Evolutionary conservation across 1,140 invertebrate species (phyloP), one percentile per base, ranked within the genome.

Genomic region (Philopotamus ludificatus): DNA sequence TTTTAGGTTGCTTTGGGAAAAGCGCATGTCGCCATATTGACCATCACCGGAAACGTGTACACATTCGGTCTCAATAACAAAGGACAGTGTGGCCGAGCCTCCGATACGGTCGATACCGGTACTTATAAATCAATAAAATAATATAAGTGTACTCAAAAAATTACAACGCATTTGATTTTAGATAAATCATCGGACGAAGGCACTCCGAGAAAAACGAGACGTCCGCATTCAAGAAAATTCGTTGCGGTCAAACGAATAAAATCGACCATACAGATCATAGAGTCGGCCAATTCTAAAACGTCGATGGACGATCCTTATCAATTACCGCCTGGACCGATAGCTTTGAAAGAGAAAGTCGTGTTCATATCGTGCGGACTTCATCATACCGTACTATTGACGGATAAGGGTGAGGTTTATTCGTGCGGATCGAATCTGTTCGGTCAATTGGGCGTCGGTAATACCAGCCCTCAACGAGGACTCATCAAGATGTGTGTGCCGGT

Each of bases 21-120:
- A 82, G 96, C 96, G 8, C 97, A 99, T 75, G 91, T 90, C 50
- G 89, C 95, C 1, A 91, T 87, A 0, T 79, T 99, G 4, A 95
- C 89, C 20, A 89, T 86, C 70, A 92, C 94, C 75, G 97, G 97
- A 0, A 88, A 92, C 70, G 85, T 98, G 0, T 98, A 91, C 75
- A 96, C 95, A 0, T 98, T 97, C 81, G 97, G 97, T 0, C 91
- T 98, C 57, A 99, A 99, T 77, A 98, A 98, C 74, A 95, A 97
- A 75, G 95, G 95, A 8, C 97, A 99, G 74, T 99, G 97, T 83
- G 97, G 97, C 25, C 79, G 96, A 72, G n/a, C n/a, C n/a, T n/a
- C n/a, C n/a, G n/a, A n/a, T n/a, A n/a, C n/a, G n/a, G n/a, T n/a
- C n/a, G n/a, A n/a, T n/a, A n/a, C n/a, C n/a, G n/a, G n/a, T n/a